phyloP scores from a whole-genome alignment of 1,140 invertebrate genomes.

The Musca domestica region DNA sequence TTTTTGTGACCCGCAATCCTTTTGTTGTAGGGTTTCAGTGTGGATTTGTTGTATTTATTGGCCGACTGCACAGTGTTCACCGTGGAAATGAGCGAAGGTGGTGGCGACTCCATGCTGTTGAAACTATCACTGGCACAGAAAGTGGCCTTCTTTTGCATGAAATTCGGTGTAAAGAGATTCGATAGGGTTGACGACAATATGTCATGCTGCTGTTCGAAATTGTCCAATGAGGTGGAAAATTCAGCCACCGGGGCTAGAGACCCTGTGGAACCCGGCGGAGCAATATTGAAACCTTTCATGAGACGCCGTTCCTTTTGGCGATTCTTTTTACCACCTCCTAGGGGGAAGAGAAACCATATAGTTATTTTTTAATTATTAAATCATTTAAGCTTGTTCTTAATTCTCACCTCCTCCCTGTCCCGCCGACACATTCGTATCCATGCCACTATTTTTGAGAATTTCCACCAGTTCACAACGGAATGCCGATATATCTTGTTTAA shows the following conservation, averaged over 20 bases:
- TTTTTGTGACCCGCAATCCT: slow-evolving; percentile 67
- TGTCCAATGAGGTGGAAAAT: slow-evolving; percentile 68
- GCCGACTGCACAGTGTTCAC: slow-evolving; percentile 24
- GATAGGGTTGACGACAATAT: slow-evolving; percentile 46
- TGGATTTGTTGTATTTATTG: slow-evolving; percentile 51
- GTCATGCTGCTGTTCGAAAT: slow-evolving; percentile 56
- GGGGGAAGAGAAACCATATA: background rate
- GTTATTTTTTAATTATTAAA: too few species aligned
- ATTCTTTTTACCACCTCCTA: slow-evolving; percentile 82
- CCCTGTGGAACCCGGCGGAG: slow-evolving; percentile 62
- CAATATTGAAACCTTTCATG: slow-evolving; percentile 94
- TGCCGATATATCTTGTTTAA: slow-evolving; percentile 96
- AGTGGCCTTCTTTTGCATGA: slow-evolving; percentile 44
- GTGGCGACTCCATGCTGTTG: slow-evolving; percentile 35
- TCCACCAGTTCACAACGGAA: slow-evolving; percentile 94
- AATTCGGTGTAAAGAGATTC: slow-evolving; percentile 54
- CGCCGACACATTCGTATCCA: slow-evolving; percentile 82
- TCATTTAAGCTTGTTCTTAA: background rate
- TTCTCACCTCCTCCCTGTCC: slow-evolving; percentile 56
- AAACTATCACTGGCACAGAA: slow-evolving; percentile 26
- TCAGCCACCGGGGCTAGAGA: slow-evolving; percentile 72
- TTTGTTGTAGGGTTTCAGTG: slow-evolving; percentile 58
- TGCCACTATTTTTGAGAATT: slow-evolving; percentile 89
- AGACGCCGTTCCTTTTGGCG: slow-evolving; percentile 86
- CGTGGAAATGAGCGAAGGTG: slow-evolving; percentile 25